A percentile compares a stretch with the other conserved stretches of the same genome.
These are phyloP conservation scores for Neoscelio sp. DNA, from an alignment of 2,888 invertebrate genomes.

Conservation along the genomic window DNA sequence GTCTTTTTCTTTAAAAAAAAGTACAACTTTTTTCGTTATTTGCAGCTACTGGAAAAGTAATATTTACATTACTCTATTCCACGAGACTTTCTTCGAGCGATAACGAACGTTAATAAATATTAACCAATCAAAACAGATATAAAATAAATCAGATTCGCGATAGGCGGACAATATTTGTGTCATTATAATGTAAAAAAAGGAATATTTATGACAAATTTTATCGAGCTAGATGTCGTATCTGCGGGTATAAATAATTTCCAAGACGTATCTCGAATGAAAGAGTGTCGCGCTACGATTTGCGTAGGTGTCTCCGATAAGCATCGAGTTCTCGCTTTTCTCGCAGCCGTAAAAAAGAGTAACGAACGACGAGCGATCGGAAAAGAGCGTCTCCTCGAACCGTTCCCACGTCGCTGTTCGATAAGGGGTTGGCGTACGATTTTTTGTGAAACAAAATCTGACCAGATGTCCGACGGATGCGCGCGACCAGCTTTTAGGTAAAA, in stretches of 20 bases:
- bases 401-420: constrained; percentile 68
- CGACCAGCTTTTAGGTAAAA: constrained; percentile 61
- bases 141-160: constrained; percentile 7
- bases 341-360: constrained; percentile 36
- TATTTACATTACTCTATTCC: constrained; percentile 11
- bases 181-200: constrained; percentile 11
- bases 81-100: constrained; percentile 25
- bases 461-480: constrained; percentile 76
- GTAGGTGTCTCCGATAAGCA: constrained; percentile 47
- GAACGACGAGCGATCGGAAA: constrained; percentile 53
- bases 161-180: constrained; percentile 11
- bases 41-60: neutral
- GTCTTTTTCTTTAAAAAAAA: neutral
- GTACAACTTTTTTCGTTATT: neutral
- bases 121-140: constrained; percentile 19
- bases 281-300: neutral
- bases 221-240: neutral
- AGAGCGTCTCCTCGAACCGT: constrained; percentile 26
- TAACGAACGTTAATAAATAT: constrained; percentile 3
- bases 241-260: constrained; percentile 27
- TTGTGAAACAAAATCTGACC: constrained; percentile 82
- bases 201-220: constrained; percentile 36
- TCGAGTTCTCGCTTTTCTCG: constrained; percentile 40
- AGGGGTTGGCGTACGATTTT: constrained; percentile 69
- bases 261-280: constrained; percentile 23